Percentiles rank a stretch among this genome's conserved stretches.
Conservation (phyloP, 1,140 invertebrate species). For the Meloidogyne chitwoodi region DNA sequence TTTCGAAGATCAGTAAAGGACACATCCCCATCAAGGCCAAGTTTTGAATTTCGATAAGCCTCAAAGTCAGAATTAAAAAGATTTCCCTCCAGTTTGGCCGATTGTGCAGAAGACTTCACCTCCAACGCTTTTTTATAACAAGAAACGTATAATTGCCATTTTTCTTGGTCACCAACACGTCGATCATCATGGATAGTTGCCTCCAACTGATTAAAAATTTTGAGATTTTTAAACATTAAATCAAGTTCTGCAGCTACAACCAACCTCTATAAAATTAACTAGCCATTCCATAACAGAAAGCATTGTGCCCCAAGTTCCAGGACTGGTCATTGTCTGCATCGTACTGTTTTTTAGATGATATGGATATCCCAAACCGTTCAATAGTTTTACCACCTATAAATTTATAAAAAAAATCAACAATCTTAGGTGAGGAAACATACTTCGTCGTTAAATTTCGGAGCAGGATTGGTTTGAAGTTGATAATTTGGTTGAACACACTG, state of each 20-base stretch:
- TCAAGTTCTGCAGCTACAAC: neutral
- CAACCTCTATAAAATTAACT: conserved; percentile 20
- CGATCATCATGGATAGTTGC: neutral
- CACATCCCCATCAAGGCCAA: conserved; percentile 4
- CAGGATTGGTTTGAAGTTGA: neutral
- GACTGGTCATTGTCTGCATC: conserved; percentile 31
- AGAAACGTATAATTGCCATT: conserved; percentile 19
- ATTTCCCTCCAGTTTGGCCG: neutral
- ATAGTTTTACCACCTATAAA: conserved; percentile 19
- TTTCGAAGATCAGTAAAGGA: neutral
- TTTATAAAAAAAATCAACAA: neutral
- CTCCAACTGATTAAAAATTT: neutral
- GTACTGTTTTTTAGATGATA: conserved; percentile 31
- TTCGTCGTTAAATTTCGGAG: neutral
- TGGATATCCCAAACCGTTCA: conserved; percentile 26
- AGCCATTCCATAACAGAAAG: conserved; percentile 27
- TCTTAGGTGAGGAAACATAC: neutral
- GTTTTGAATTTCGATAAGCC: conserved; percentile 1
- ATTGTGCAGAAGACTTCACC: neutral
- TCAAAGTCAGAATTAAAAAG: conserved; percentile 12
- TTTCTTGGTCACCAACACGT: conserved; percentile 2
- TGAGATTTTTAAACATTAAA: neutral
- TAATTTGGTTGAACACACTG: conserved; percentile 4
- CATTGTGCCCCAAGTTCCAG: conserved; percentile 17
- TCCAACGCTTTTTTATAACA: conserved; percentile 14